Evolutionary conservation across 2,888 invertebrate genomes (phyloP).

Genomic region (Octonoba sinensis): DNA sequence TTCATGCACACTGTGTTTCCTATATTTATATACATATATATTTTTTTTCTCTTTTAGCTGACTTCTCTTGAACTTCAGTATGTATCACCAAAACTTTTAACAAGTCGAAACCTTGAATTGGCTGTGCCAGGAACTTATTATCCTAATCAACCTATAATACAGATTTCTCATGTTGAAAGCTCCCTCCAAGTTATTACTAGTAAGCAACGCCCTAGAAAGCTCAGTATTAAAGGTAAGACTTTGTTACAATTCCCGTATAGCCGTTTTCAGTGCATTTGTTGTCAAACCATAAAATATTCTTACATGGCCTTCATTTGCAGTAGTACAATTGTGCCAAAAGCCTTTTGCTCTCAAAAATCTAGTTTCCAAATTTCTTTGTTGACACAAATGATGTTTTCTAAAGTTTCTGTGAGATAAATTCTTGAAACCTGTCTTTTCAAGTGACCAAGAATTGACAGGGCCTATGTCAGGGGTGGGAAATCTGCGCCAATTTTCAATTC

Average conservation of each 20-base stretch:
- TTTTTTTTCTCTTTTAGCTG: conserved; percentile 75
- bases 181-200: conserved; percentile 96
- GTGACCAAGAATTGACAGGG: too few relatives aligned
- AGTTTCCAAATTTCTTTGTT: too few relatives aligned
- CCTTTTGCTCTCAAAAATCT: too few relatives aligned
- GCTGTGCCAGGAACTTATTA: conserved; percentile 98
- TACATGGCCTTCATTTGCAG: too few relatives aligned
- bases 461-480: too few relatives aligned
- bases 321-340: too few relatives aligned
- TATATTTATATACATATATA: not conserved
- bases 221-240: conserved; percentile 81
- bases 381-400: too few relatives aligned
- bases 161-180: conserved; percentile 90
- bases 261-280: conserved; percentile 4
- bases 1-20: not conserved
- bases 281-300: not conserved
- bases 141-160: conserved; percentile 89
- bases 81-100: conserved; percentile 91
- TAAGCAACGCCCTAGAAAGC: conserved; percentile 95
- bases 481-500: too few relatives aligned
- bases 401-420: too few relatives aligned
- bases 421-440: too few relatives aligned
- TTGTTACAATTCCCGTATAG: conserved; percentile 9
- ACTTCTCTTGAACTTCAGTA: conserved; percentile 93
- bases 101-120: conserved; percentile 91